These are phyloP conservation scores for Enteromius mattozi DNA, from an alignment of 2,797 vertebrate species.

Conservation along the genomic window DNA sequence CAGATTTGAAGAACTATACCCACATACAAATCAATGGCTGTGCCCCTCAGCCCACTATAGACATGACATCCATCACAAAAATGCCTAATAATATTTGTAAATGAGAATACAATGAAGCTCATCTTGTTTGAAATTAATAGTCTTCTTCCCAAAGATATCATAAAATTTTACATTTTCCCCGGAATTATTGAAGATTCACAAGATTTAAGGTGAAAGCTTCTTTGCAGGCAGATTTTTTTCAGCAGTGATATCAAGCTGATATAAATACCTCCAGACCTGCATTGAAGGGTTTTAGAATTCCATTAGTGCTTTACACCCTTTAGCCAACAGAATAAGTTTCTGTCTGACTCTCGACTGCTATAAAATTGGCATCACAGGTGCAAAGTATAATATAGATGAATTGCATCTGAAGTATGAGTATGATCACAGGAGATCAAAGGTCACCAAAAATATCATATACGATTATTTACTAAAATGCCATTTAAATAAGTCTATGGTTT, in stretches of 20 bases:
- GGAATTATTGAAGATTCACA: neutral
- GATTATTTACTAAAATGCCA: slow-evolving; percentile 25
- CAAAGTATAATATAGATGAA: slow-evolving; percentile 51
- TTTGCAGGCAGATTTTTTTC: slow-evolving; percentile 24
- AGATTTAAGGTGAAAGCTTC: slow-evolving; percentile 4
- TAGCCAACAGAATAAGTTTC: slow-evolving; percentile 24
- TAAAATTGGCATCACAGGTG: slow-evolving; percentile 46
- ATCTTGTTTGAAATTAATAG: neutral
- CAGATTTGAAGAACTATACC: neutral
- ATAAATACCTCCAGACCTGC: slow-evolving; percentile 40
- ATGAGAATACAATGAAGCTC: slow-evolving; percentile 4
- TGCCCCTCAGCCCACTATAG: neutral
- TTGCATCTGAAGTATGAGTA: slow-evolving; percentile 27
- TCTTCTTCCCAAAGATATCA: neutral
- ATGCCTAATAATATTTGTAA: slow-evolving; percentile 17
- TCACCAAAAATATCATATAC: slow-evolving; percentile 22
- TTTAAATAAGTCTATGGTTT: slow-evolving; percentile 6
- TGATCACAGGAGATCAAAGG: slow-evolving; percentile 32
- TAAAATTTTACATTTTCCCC: neutral
- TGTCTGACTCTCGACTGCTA: slow-evolving; percentile 40
- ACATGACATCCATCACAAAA: slow-evolving; percentile 6
- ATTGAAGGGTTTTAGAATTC: slow-evolving; percentile 47
- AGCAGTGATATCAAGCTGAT: slow-evolving; percentile 25
- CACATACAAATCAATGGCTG: neutral
- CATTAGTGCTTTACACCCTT: slow-evolving; percentile 45